Conservation (phyloP, 2,113 vertebrate genomes). For the Tachysurus fulvidraco region DNA sequence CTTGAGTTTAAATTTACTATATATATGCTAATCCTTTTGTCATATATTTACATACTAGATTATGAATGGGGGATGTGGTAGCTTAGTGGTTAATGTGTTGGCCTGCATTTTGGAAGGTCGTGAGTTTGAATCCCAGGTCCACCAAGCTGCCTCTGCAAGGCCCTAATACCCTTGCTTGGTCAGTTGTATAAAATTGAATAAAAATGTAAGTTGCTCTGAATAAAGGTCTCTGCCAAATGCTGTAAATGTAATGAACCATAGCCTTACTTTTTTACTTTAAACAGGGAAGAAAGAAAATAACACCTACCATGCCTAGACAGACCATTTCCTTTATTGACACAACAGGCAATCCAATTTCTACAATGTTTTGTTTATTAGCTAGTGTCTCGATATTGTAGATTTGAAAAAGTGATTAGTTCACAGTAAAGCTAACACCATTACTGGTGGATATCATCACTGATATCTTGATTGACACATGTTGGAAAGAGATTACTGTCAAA, state of each 20-base stretch:
- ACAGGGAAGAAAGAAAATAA: not conserved
- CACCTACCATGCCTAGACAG: not conserved
- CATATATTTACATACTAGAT: not conserved
- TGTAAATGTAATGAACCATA: not conserved
- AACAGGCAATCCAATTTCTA: not conserved
- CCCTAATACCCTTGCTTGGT: too few species aligned
- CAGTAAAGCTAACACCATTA: not conserved
- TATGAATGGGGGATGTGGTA: too few species aligned
- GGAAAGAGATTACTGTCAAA: constrained; percentile 25
- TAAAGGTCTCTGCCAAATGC: too few species aligned
- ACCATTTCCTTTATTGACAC: not conserved
- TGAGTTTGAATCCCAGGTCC: too few species aligned
- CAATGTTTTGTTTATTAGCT: not conserved
- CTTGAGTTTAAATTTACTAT: not conserved
- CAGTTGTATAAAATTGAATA: too few species aligned
- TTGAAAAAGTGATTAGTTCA: not conserved
- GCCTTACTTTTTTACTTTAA: not conserved
- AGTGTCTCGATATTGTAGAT: not conserved
- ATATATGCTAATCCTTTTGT: not conserved
- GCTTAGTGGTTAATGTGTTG: too few species aligned
- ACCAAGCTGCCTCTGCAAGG: too few species aligned
- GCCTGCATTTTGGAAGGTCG: too few species aligned
- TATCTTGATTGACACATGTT: constrained; percentile 56
- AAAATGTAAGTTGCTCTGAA: too few species aligned
- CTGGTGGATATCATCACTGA: constrained; percentile 38